A percentile compares a stretch with the other conserved stretches of the same genome.
These are phyloP conservation scores for Osmerus eperlanus DNA, from an alignment of 2,113 vertebrate species.

Conservation along the genomic window DNA sequence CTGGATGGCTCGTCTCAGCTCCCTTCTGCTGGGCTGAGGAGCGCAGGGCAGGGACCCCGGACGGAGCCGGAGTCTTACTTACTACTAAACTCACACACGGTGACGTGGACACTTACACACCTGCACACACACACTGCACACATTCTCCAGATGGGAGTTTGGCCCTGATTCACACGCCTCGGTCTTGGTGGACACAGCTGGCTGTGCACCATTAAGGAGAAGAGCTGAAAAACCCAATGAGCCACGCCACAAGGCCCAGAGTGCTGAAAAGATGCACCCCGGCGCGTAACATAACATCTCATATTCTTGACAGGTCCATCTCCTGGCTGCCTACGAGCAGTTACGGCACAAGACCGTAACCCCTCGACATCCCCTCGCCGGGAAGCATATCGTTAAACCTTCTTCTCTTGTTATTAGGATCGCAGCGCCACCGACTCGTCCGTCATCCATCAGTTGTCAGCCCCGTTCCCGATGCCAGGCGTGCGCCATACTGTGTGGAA, in stretches of 20 bases:
- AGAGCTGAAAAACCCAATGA: constrained; percentile 40
- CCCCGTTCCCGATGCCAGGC: too few relatives aligned
- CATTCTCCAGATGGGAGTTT: neutral
- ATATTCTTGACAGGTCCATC: constrained; percentile 45
- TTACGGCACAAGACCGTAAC: neutral
- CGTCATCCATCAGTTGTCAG: too few relatives aligned
- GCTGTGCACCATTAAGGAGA: constrained; percentile 47
- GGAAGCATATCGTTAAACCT: too few relatives aligned
- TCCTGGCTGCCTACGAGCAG: constrained; percentile 3
- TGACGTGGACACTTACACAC: neutral
- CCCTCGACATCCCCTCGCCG: neutral
- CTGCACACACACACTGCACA: neutral
- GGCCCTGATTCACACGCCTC: neutral
- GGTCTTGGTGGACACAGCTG: neutral
- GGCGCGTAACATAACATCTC: constrained; percentile 46
- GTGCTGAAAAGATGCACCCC: constrained; percentile 42
- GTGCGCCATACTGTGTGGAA: too few relatives aligned
- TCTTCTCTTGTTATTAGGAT: too few relatives aligned
- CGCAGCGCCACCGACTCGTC: too few relatives aligned
- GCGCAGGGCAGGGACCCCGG: constrained; percentile 24
- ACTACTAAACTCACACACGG: neutral
- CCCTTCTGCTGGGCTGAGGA: constrained; percentile 23
- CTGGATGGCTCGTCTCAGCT: constrained; percentile 18
- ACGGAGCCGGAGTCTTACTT: neutral
- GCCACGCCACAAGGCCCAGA: constrained; percentile 46